These are phyloP conservation scores for Clytia hemisphaerica DNA, from an alignment of 30 jellyfish, hydroid and myxozoan genomes.

Conservation along the genomic window DNA sequence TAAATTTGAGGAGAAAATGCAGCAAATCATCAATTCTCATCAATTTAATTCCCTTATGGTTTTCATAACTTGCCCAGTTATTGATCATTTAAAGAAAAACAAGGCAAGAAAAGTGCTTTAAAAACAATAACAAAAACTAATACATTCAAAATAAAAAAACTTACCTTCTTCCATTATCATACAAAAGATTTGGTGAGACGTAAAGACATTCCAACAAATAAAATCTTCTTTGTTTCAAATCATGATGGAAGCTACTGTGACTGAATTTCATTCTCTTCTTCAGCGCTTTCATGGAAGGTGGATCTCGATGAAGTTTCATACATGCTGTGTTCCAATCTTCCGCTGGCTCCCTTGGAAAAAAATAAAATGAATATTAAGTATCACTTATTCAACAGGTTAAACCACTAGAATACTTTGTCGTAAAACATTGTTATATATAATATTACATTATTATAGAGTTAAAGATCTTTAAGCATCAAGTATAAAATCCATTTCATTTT, in stretches of 20 bases:
- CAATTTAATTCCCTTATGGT: no score
- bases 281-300: slow-evolving; percentile 37
- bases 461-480: no score
- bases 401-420: no score
- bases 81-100: no score
- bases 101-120: no score
- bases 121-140: neutral
- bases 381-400: no score
- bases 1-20: no score
- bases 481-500: neutral
- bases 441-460: no score
- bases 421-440: no score
- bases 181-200: slow-evolving; percentile 23
- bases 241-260: slow-evolving; percentile 22
- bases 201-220: slow-evolving; percentile 14
- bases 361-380: neutral
- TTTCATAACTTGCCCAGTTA: no score
- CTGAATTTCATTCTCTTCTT: slow-evolving; percentile 21
- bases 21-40: no score
- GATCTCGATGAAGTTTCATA: slow-evolving; percentile 25
- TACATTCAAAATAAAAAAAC: neutral
- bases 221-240: slow-evolving; percentile 3
- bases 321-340: slow-evolving; percentile 19
- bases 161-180: slow-evolving; percentile 16
- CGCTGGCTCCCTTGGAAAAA: neutral